Evolutionary conservation across 2,113 vertebrate genomes (phyloP).

Genomic region (Mormoops blainvillei): DNA sequence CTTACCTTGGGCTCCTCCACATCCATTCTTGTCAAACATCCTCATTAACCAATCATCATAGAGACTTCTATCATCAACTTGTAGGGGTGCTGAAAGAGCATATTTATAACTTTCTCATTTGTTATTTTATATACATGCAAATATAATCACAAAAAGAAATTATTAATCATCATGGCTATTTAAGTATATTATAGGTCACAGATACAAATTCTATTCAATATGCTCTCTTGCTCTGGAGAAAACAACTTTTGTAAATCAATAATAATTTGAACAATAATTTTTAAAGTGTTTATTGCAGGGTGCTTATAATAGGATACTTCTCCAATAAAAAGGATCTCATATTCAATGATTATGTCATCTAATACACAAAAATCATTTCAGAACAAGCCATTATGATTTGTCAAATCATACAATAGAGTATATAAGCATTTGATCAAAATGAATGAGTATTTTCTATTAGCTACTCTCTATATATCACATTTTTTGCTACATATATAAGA

Average conservation of each 20-base stretch:
- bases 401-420: not conserved
- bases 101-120: not conserved
- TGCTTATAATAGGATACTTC: not conserved
- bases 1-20: constrained; percentile 84
- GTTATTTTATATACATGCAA: constrained; percentile 2
- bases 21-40: constrained; percentile 81
- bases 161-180: not conserved
- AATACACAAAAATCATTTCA: constrained; percentile 23
- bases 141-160: not conserved
- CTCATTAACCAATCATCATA: constrained; percentile 79
- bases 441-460: constrained; percentile 2
- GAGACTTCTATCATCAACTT: constrained; percentile 78
- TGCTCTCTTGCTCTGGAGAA: not conserved
- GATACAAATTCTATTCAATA: not conserved
- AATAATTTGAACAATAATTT: not conserved
- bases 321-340: not conserved
- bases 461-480: not conserved
- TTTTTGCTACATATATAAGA: not conserved
- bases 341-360: not conserved
- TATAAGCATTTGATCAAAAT: not conserved
- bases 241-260: not conserved
- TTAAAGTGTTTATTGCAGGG: not conserved
- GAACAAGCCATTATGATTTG: constrained; percentile 1
- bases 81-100: constrained; percentile 77
- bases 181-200: not conserved